Evolutionary conservation across 2,113 vertebrate genomes (phyloP).

Genomic region (Anguilla rostrata): DNA sequence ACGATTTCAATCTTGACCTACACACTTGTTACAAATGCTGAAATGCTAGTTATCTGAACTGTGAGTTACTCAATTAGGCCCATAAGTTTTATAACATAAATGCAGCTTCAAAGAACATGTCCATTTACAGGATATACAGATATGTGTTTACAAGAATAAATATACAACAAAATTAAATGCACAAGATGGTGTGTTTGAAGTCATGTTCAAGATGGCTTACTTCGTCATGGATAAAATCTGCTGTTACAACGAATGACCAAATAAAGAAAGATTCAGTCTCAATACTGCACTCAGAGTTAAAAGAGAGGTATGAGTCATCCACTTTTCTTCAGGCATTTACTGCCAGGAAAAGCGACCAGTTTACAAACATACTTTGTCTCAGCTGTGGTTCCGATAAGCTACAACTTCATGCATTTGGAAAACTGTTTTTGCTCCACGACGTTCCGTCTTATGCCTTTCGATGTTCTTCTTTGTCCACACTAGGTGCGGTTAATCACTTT

Average conservation of each 20-base stretch:
- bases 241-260: slow-evolving; percentile 15
- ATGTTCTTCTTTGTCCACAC: slow-evolving; percentile 29
- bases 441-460: slow-evolving; percentile 50
- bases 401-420: slow-evolving; percentile 63
- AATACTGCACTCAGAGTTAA: slow-evolving; percentile 32
- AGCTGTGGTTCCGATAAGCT: slow-evolving; percentile 44
- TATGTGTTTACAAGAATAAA: slow-evolving; percentile 60
- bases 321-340: slow-evolving; percentile 56
- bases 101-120: slow-evolving; percentile 50
- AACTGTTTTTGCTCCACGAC: slow-evolving; percentile 51
- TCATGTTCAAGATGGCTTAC: slow-evolving; percentile 41
- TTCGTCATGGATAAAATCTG: slow-evolving; percentile 28
- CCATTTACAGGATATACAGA: slow-evolving; percentile 71
- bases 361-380: slow-evolving; percentile 41
- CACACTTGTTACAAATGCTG: slow-evolving; percentile 47
- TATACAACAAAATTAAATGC: slow-evolving; percentile 68
- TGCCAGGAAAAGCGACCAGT: slow-evolving; percentile 50
- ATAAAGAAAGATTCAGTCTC: slow-evolving; percentile 39
- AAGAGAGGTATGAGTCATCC: slow-evolving; percentile 40
- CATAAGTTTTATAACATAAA: slow-evolving; percentile 50
- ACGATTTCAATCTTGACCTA: slow-evolving; percentile 41
- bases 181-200: slow-evolving; percentile 53
- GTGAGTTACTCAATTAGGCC: slow-evolving; percentile 43
- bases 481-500: slow-evolving; percentile 34
- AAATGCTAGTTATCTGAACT: slow-evolving; percentile 52